phyloP scores from a whole-genome alignment of 2,797 vertebrate genomes.

The Pantherophis vulpinus region DNA sequence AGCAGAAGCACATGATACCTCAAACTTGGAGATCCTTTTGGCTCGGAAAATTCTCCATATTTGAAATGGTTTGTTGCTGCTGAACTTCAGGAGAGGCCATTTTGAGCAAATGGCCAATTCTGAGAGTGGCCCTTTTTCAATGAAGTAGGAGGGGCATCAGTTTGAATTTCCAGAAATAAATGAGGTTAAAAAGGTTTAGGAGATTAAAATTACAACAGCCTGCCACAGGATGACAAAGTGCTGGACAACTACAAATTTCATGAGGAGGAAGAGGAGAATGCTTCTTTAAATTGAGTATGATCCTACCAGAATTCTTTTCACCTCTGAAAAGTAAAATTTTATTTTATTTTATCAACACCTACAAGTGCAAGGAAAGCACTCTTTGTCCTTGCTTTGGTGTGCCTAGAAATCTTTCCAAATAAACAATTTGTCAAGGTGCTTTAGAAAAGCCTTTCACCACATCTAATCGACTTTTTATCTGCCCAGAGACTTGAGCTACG shows the following conservation, averaged over 20 bases:
- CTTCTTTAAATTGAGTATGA: conserved; percentile 74
- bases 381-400: background rate
- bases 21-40: background rate
- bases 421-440: background rate
- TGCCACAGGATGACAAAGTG: conserved; percentile 67
- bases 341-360: conserved; percentile 37
- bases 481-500: background rate
- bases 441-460: background rate
- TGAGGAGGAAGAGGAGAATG: conserved; percentile 53
- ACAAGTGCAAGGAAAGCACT: conserved; percentile 32
- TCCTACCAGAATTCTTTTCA: conserved; percentile 66
- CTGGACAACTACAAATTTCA: conserved; percentile 72
- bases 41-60: background rate
- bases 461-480: background rate
- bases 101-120: conserved; percentile 43
- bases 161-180: conserved; percentile 66
- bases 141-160: conserved; percentile 51
- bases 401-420: background rate
- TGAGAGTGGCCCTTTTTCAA: conserved; percentile 40
- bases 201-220: conserved; percentile 59
- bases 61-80: background rate
- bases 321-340: conserved; percentile 44
- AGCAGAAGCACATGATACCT: background rate
- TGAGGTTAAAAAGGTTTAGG: conserved; percentile 68
- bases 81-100: conserved; percentile 23